Evolutionary conservation across 1,140 invertebrate species (phyloP).

Genomic region (Stenopsyche tienmushanensis): DNA sequence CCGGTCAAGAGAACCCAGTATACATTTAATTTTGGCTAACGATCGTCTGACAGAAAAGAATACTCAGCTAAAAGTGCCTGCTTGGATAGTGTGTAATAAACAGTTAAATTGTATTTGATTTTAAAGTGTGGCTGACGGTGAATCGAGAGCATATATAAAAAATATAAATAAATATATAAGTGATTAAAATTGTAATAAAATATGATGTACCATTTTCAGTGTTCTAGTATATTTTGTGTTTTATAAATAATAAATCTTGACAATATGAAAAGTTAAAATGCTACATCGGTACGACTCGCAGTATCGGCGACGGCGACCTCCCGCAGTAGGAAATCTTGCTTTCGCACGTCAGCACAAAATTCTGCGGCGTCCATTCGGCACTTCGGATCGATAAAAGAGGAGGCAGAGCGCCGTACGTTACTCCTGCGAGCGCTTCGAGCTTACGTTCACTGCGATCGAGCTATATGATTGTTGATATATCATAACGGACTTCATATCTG

Average conservation of each 20-base stretch:
- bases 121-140: constrained; percentile 25
- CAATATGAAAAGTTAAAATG: constrained; percentile 30
- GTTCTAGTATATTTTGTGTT: constrained; percentile 38
- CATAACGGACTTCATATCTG: constrained; percentile 33
- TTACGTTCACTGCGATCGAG: constrained; percentile 18
- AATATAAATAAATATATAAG: constrained; percentile 15
- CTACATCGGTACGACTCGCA: constrained; percentile 9
- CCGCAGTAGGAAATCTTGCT: constrained; percentile 18
- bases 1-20: constrained; percentile 98
- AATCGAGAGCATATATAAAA: constrained; percentile 14
- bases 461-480: constrained; percentile 3
- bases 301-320: constrained; percentile 6
- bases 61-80: constrained; percentile 51
- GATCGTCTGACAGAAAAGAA: constrained; percentile 7
- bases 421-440: too few species aligned
- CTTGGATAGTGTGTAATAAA: constrained; percentile 43
- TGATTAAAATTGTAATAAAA: constrained; percentile 24
- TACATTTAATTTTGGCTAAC: constrained; percentile 76
- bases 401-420: too few species aligned
- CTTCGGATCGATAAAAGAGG: too few species aligned
- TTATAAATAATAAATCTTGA: constrained; percentile 33
- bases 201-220: constrained; percentile 36
- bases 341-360: too few species aligned
- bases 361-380: too few species aligned
- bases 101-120: constrained; percentile 28